Base-by-base conservation (phyloP, 1,140 invertebrate genomes). In the Anoplophora glabripennis region DNA sequence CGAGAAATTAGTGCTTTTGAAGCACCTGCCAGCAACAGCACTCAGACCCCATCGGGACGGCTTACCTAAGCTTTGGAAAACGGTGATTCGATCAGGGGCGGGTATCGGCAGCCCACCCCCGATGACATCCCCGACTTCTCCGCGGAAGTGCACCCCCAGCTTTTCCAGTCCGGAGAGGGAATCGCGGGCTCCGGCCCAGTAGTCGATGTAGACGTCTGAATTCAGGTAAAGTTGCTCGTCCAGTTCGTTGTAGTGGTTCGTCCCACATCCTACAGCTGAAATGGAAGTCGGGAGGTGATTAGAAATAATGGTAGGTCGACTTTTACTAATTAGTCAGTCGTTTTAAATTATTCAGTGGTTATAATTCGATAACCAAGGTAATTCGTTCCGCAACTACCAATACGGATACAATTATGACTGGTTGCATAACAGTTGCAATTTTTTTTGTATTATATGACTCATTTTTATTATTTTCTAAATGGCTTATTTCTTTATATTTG, bases 201-300 rank as follows among this genome's bases (percentile, higher is more conserved):
- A 67, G 54, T 81, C 79, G 8, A 79, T 71, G 45, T 72, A 79
- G 11, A 80, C 66, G 28, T 59, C 7, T 0, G 67, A 48, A 15
- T 64, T 61, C 8, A 51, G 47, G 61, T 81, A 81, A 12, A 76
- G 65, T 12, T 74, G 70, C 2, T 64, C 33, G 5, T 70, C 63
- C 9, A 81, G 51, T 61, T 80, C 79, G n/a, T 64, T 64, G 53
- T 75, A 72, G 42, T 76, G 74, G 17, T 59, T 68, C n/a, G 64
- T 56, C 8, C 76, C 76, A 28, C 72, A 75, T 10, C 79, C 78
- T 36, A 80, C 70, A 51, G 78, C 79, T 79, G 17, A 15, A 65
- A 63, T 21, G n/a, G 12, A 54, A 8, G 12, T 1, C 7, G n/a
- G n/a, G 18, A 7, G 1, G 12, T 15, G 17, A 37, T n/a, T n/a